Evolutionary conservation across 1,140 invertebrate genomes (phyloP).

Genomic region (Pseudomyrmex dendroicus): DNA sequence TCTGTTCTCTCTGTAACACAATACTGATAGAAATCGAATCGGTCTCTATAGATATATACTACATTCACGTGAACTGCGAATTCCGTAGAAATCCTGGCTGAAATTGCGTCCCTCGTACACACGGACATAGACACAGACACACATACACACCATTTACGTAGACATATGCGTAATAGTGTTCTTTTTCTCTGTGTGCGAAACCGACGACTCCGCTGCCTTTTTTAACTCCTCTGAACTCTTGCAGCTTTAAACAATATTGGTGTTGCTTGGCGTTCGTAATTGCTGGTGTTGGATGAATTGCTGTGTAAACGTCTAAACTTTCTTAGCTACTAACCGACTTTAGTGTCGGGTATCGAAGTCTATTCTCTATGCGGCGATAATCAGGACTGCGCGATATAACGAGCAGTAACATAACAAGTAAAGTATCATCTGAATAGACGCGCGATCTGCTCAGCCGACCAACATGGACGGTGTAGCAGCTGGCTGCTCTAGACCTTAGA

Average conservation of each 20-base stretch:
- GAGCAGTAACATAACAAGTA: slow-evolving; percentile 12
- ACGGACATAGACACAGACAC: slow-evolving; percentile 8
- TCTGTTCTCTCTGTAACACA: slow-evolving; percentile 68
- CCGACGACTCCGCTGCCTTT: slow-evolving; percentile 62
- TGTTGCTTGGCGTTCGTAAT: slow-evolving; percentile 83
- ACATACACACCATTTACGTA: background rate
- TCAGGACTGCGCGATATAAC: slow-evolving; percentile 33
- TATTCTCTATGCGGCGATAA: slow-evolving; percentile 32
- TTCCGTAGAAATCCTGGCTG: slow-evolving; percentile 71
- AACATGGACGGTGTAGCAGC: slow-evolving; percentile 44
- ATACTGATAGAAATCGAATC: slow-evolving; percentile 63
- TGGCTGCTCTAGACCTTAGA: slow-evolving; percentile 29
- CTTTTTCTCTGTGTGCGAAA: slow-evolving; percentile 68
- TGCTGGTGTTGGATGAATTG: slow-evolving; percentile 73
- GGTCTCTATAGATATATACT: slow-evolving; percentile 55
- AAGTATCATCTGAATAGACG: slow-evolving; percentile 15
- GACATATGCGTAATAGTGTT: slow-evolving; percentile 38
- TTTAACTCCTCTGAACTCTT: slow-evolving; percentile 75
- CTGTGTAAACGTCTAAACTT: slow-evolving; percentile 69
- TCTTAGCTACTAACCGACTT: slow-evolving; percentile 58
- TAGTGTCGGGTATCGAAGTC: slow-evolving; percentile 51
- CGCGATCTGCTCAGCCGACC: slow-evolving; percentile 29
- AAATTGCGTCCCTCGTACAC: slow-evolving; percentile 56
- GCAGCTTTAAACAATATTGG: slow-evolving; percentile 81
- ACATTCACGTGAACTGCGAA: slow-evolving; percentile 62